Evolutionary conservation across 2,888 invertebrate genomes (phyloP).

Genomic region (Barypeithes pellucidus): DNA sequence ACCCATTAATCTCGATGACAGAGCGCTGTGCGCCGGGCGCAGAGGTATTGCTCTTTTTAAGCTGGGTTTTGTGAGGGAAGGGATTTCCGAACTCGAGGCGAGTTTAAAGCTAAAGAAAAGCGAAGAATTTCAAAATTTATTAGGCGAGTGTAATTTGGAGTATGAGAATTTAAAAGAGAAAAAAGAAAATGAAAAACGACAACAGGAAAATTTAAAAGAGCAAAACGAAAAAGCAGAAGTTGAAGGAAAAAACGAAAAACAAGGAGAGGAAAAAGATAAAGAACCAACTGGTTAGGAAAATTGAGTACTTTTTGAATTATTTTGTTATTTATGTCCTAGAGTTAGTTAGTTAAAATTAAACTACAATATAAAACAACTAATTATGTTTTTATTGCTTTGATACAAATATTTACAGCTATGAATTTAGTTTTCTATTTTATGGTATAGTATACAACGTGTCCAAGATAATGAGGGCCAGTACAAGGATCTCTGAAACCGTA

Average conservation of each 20-base stretch:
- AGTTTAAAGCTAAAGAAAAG: conserved; percentile 80
- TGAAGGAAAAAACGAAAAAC: conserved; percentile 4
- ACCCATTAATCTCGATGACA: conserved; percentile 79
- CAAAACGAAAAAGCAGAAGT: background rate
- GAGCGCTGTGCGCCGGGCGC: conserved; percentile 82
- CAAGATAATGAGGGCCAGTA: no score
- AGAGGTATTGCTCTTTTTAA: conserved; percentile 84
- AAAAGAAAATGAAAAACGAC: conserved; percentile 10
- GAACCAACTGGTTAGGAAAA: background rate
- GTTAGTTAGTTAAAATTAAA: background rate
- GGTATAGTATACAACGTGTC: no score
- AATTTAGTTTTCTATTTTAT: background rate
- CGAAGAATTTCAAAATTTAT: conserved; percentile 72
- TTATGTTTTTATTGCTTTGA: background rate
- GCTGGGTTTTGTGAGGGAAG: conserved; percentile 80
- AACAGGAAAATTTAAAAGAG: conserved; percentile 8
- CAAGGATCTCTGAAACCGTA: no score
- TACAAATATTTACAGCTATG: conserved; percentile 8
- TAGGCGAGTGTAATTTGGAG: conserved; percentile 47
- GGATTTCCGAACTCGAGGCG: conserved; percentile 82
- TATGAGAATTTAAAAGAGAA: conserved; percentile 27
- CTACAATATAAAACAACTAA: background rate
- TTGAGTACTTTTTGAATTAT: background rate
- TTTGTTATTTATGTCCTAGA: no score
- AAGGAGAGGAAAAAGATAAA: conserved; percentile 9